Percentiles rank a stretch among this genome's conserved stretches.
Conservation (phyloP, 2,113 vertebrate species). For the Corythoichthys haematopterus region DNA sequence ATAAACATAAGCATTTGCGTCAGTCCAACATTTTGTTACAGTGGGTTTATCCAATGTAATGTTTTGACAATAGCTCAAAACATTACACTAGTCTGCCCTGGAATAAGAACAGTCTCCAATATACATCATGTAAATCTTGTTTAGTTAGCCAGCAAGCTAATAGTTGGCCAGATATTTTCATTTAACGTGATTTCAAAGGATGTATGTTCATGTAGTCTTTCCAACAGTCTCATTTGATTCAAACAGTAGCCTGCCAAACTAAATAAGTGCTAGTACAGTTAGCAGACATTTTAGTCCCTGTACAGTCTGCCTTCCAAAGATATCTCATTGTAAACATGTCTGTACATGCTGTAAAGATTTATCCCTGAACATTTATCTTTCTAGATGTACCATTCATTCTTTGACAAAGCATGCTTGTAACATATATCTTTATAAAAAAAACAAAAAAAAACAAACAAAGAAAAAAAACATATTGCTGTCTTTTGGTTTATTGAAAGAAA, state of each 20-base stretch:
- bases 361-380: neutral
- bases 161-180: neutral
- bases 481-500: constrained; percentile 13
- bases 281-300: neutral
- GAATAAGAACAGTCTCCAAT: neutral
- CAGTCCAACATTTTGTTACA: neutral
- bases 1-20: neutral
- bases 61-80: neutral
- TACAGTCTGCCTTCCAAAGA: neutral
- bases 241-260: too few relatives aligned
- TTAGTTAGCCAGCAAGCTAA: neutral
- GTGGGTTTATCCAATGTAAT: neutral
- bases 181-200: neutral
- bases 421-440: neutral
- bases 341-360: constrained; percentile 2
- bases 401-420: neutral
- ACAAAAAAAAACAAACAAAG: too few relatives aligned
- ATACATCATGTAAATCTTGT: neutral
- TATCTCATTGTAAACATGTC: neutral
- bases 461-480: neutral
- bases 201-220: neutral
- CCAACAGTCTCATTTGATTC: neutral
- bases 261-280: neutral
- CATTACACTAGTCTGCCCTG: neutral
- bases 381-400: neutral